These are phyloP conservation scores for Arrhopalites spinosus DNA, from an alignment of 2,888 invertebrate genomes.

Conservation along the genomic window DNA sequence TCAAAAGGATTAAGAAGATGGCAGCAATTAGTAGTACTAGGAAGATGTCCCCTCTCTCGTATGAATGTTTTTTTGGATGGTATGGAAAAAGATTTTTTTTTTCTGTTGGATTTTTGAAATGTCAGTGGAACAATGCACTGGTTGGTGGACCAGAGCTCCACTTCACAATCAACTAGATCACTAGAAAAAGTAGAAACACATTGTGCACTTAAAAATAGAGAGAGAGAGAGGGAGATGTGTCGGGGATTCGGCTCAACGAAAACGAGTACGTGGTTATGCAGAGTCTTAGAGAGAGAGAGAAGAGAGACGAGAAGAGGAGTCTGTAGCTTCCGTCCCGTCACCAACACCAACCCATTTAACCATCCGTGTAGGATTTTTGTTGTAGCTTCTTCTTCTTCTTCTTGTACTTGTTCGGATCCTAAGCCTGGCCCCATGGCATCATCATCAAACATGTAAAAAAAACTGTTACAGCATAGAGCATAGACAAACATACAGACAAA, in stretches of 20 bases:
- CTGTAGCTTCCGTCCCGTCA: slow-evolving; percentile 6
- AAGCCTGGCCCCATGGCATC: no score
- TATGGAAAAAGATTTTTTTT: no score
- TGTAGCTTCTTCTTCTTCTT: background rate
- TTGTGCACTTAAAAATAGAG: slow-evolving; percentile 42
- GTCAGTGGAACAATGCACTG: slow-evolving; percentile 42
- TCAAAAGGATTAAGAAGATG: no score
- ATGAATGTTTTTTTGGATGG: no score
- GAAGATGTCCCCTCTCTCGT: no score
- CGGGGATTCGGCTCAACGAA: slow-evolving; percentile 12
- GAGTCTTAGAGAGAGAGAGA: background rate
- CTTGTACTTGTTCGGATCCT: no score
- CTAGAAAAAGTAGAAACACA: slow-evolving; percentile 36
- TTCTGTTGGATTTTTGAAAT: slow-evolving; percentile 17
- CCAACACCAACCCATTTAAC: slow-evolving; percentile 2
- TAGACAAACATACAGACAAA: background rate
- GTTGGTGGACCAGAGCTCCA: slow-evolving; percentile 35
- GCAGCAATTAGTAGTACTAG: no score
- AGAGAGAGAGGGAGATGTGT: slow-evolving; percentile 18
- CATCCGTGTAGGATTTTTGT: no score
- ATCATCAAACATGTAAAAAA: no score
- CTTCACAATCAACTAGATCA: slow-evolving; percentile 43
- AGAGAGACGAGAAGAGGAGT: background rate
- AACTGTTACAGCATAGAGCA: background rate
- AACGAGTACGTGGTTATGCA: background rate